A percentile compares a stretch with the other conserved stretches of the same genome.
phyloP scores from a whole-genome alignment of 2,888 invertebrate genomes.

The Gastracanthus pulcherrimus region DNA sequence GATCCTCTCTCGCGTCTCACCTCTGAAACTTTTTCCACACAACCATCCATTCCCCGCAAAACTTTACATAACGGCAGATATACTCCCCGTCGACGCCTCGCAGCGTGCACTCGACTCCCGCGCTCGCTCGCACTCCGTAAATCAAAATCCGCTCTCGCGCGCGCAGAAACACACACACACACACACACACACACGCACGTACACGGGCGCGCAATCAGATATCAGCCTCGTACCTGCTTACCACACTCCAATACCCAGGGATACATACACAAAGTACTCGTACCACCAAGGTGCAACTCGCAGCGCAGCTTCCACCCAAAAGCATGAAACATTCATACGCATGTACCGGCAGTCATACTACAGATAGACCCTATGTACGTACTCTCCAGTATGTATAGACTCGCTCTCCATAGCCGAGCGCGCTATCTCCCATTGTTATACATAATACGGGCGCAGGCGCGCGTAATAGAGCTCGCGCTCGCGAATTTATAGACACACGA shows the following conservation, averaged over 20 bases:
- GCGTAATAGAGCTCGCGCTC: neutral
- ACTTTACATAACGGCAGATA: constrained; percentile 25
- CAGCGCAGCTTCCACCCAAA: neutral
- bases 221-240: no score
- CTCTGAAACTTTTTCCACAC: no score
- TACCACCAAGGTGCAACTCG: no score
- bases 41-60: neutral
- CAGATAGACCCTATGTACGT: neutral
- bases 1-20: no score
- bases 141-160: constrained; percentile 9
- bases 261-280: neutral
- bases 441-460: neutral
- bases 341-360: no score
- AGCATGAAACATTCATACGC: constrained; percentile 38
- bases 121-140: no score
- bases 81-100: no score
- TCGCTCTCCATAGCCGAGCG: neutral
- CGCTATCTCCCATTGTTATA: neutral
- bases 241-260: no score
- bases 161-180: no score
- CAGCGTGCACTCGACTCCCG: neutral
- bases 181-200: no score
- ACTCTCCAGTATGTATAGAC: neutral
- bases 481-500: constrained; percentile 56
- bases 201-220: constrained; percentile 17